Evolutionary conservation across 2,113 vertebrate species (phyloP).

Genomic region (Spilogale gracilis): DNA sequence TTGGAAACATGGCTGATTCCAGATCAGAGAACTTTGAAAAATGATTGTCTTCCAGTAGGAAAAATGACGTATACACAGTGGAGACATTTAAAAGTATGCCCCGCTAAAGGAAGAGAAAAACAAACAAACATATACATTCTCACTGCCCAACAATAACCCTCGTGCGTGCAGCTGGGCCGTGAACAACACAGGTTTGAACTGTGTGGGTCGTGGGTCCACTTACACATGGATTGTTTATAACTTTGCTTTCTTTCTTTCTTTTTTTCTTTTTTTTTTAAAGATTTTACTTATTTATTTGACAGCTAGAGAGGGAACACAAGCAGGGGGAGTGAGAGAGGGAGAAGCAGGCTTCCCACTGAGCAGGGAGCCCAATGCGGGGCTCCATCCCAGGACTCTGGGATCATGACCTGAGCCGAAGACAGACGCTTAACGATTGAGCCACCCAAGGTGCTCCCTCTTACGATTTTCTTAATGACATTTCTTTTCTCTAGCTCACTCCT

Average conservation of each 20-base stretch:
- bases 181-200: not conserved
- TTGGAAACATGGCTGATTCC: not conserved
- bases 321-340: no score
- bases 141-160: not conserved
- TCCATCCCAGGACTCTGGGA: no score
- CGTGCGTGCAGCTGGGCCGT: not conserved
- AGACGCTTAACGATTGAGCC: no score
- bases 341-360: no score
- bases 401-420: no score
- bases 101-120: not conserved
- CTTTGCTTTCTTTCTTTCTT: no score
- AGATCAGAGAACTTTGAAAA: not conserved
- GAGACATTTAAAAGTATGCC: not conserved
- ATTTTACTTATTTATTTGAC: no score
- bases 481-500: not conserved
- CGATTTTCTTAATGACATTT: not conserved
- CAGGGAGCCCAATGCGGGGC: no score
- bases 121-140: not conserved
- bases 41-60: not conserved
- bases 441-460: not conserved
- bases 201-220: not conserved
- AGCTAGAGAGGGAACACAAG: no score
- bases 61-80: not conserved
- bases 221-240: not conserved
- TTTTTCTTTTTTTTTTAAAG: no score